Evolutionary conservation across 2,113 vertebrate genomes (phyloP).

Genomic region (Oxygymnocypris stewartii): DNA sequence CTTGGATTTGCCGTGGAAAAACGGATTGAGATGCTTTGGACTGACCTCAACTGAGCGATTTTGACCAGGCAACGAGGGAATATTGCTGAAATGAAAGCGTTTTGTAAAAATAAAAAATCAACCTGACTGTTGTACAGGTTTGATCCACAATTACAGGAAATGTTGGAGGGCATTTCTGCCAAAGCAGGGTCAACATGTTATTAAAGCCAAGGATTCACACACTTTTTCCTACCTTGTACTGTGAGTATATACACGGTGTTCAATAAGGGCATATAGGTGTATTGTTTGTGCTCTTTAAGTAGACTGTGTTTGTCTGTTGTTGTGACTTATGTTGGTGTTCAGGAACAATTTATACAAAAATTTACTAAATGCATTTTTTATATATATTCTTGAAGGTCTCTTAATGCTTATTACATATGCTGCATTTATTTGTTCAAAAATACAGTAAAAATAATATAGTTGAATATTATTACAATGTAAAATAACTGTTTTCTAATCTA

Average conservation of each 20-base stretch:
- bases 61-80: neutral
- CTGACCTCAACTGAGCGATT: neutral
- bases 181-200: neutral
- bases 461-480: neutral
- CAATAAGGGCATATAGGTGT: neutral
- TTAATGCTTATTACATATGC: neutral
- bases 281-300: neutral
- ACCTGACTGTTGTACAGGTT: neutral
- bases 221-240: neutral
- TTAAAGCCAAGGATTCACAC: neutral
- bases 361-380: neutral
- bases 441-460: neutral
- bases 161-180: neutral
- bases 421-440: neutral
- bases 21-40: neutral
- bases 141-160: slow-evolving; percentile 1
- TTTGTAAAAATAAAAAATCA: slow-evolving; percentile 3
- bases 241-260: neutral
- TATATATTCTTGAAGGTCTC: neutral
- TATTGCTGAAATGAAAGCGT: neutral
- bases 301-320: neutral
- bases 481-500: neutral
- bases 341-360: neutral
- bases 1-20: neutral
- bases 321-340: neutral